Percentiles rank a stretch among this genome's conserved stretches.
phyloP scores from a whole-genome alignment of 2,113 vertebrate genomes.

The Crotalus helleri region DNA sequence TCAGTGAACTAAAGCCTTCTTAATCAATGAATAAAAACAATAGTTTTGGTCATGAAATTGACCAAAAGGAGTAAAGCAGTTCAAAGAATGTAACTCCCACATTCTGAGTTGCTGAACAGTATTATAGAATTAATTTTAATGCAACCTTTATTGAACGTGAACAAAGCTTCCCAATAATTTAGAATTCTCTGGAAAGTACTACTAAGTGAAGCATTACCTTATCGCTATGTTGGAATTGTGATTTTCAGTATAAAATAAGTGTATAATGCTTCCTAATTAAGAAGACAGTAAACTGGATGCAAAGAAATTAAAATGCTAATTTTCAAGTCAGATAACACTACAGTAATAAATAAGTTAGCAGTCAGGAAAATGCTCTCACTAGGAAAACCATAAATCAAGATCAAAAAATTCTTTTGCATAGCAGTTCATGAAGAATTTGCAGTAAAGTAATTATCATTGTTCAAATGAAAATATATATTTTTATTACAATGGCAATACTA shows the following conservation, averaged over 20 bases:
- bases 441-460: background rate
- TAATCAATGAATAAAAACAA: background rate
- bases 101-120: slow-evolving; percentile 3
- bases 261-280: slow-evolving; percentile 25
- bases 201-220: slow-evolving; percentile 18
- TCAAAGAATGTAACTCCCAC: background rate
- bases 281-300: slow-evolving; percentile 15
- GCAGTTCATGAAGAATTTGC: background rate
- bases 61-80: background rate
- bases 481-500: slow-evolving; percentile 34
- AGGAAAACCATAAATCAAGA: background rate
- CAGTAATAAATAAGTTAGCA: slow-evolving; percentile 37
- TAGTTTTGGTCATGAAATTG: slow-evolving; percentile 17
- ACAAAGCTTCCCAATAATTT: background rate
- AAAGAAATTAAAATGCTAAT: slow-evolving; percentile 55
- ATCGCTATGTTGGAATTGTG: slow-evolving; percentile 27
- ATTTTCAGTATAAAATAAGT: slow-evolving; percentile 45
- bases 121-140: slow-evolving; percentile 26
- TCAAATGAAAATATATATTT: slow-evolving; percentile 40
- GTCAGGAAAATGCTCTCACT: slow-evolving; percentile 9
- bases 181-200: slow-evolving; percentile 8
- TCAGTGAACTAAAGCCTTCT: slow-evolving; percentile 15
- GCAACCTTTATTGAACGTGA: slow-evolving; percentile 3
- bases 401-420: background rate
- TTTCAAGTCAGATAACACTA: slow-evolving; percentile 48